A percentile compares a stretch with the other conserved stretches of the same genome.
Conservation (phyloP, 2,797 vertebrate genomes). For the Lepidocolaptes lacrymiger region DNA sequence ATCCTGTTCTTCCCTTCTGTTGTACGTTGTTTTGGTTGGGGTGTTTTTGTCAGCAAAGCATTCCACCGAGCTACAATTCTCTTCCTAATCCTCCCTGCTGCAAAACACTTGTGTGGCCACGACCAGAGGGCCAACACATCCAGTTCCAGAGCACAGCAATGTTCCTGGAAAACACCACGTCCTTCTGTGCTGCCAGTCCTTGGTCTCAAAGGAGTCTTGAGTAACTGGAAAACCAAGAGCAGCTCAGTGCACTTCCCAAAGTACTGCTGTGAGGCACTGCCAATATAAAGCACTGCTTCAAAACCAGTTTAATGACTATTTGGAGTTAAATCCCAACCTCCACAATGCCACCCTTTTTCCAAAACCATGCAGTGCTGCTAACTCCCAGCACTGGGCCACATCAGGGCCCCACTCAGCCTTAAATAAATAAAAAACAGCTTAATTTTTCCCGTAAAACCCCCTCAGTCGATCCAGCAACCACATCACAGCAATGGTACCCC, state of each 20-base stretch:
- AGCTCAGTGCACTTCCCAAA: neutral
- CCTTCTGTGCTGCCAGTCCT: rapidly evolving
- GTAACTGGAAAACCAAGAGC: neutral
- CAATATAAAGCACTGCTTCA: rapidly evolving
- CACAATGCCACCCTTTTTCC: rapidly evolving
- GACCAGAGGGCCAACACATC: neutral
- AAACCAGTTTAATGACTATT: neutral
- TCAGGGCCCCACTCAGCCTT: neutral
- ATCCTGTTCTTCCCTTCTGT: neutral
- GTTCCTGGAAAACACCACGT: neutral
- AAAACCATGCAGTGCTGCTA: rapidly evolving
- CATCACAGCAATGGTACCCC: rapidly evolving
- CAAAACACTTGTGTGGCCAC: neutral
- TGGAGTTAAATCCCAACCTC: neutral
- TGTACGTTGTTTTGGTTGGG: rapidly evolving
- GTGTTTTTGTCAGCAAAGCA: neutral
- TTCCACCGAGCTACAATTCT: neutral
- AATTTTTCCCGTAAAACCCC: neutral
- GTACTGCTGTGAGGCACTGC: rapidly evolving
- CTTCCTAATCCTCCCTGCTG: neutral
- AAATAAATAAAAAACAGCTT: rapidly evolving
- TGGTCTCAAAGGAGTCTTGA: neutral
- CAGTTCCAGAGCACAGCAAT: neutral
- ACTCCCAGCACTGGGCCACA: neutral
- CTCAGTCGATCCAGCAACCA: neutral